A percentile compares a stretch with the other conserved stretches of the same genome.
Evolutionary conservation across 2,797 vertebrate species (phyloP).

Genomic region (Hemitrygon akajei): DNA sequence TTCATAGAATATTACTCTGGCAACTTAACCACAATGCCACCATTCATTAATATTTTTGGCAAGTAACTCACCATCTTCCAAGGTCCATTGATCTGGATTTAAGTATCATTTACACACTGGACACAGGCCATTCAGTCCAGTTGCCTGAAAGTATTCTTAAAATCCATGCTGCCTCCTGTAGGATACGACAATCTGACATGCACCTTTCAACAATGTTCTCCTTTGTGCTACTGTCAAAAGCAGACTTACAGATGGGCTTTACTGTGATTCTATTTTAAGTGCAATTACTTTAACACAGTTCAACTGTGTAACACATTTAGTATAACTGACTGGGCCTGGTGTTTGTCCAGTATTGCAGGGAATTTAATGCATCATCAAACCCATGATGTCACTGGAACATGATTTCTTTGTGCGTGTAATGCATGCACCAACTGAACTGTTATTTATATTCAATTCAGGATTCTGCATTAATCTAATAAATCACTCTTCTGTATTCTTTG

Average conservation of each 20-base stretch:
- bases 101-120: too few relatives aligned
- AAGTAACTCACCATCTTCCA: too few relatives aligned
- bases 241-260: neutral
- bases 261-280: conserved; percentile 29
- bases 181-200: neutral
- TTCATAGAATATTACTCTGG: too few relatives aligned
- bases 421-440: neutral
- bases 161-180: too few relatives aligned
- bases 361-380: conserved; percentile 4
- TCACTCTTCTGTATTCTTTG: neutral
- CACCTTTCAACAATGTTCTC: neutral
- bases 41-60: too few relatives aligned
- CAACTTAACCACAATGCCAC: too few relatives aligned
- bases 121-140: too few relatives aligned
- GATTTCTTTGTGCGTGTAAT: neutral
- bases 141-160: too few relatives aligned
- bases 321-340: neutral
- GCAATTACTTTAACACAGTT: conserved; percentile 23
- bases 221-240: conserved; percentile 3
- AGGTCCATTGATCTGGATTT: too few relatives aligned
- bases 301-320: conserved; percentile 21
- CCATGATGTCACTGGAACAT: neutral
- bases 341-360: neutral
- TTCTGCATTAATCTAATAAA: conserved; percentile 8
- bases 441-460: neutral